Evolutionary conservation across 2,888 invertebrate genomes (phyloP).

Genomic region (Orchestes rusci): DNA sequence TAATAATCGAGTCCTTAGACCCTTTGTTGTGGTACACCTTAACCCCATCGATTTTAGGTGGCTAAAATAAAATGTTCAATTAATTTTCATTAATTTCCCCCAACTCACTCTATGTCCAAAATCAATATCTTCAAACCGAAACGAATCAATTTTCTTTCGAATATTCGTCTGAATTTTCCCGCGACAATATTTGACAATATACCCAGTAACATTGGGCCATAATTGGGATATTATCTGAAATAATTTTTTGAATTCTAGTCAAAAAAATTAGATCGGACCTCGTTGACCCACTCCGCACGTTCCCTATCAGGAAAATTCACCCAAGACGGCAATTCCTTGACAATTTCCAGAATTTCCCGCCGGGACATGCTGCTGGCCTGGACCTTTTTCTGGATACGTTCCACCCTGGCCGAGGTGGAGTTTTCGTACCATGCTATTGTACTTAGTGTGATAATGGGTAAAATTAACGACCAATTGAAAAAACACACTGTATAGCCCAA

Average conservation of each 20-base stretch:
- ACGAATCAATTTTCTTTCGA: slow-evolving; percentile 34
- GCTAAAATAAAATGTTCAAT: slow-evolving; percentile 63
- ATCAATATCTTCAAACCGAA: slow-evolving; percentile 36
- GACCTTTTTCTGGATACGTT: slow-evolving; percentile 31
- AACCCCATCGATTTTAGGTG: slow-evolving; percentile 85
- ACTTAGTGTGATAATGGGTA: slow-evolving; percentile 29
- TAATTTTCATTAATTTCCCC: too few relatives aligned
- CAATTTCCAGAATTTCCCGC: slow-evolving; percentile 30
- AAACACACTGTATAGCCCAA: slow-evolving; percentile 32
- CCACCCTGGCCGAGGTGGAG: slow-evolving; percentile 26
- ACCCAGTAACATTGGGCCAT: slow-evolving; percentile 34
- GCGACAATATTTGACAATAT: slow-evolving; percentile 32
- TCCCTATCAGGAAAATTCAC: slow-evolving; percentile 37
- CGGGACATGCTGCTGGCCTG: slow-evolving; percentile 30
- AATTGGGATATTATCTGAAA: slow-evolving; percentile 33
- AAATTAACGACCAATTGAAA: slow-evolving; percentile 29
- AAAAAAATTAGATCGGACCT: too few relatives aligned
- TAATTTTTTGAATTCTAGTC: too few relatives aligned
- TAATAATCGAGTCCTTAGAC: slow-evolving; percentile 85
- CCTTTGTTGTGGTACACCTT: slow-evolving; percentile 92
- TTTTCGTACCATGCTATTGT: slow-evolving; percentile 32
- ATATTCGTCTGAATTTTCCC: slow-evolving; percentile 34
- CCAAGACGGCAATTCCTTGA: slow-evolving; percentile 37
- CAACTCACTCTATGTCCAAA: slow-evolving; percentile 34
- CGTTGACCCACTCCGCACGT: slow-evolving; percentile 37